Percentiles rank a stretch among this genome's conserved stretches.
Evolutionary conservation across 2,113 vertebrate species (phyloP).

Genomic region (Desmodus rotundus): DNA sequence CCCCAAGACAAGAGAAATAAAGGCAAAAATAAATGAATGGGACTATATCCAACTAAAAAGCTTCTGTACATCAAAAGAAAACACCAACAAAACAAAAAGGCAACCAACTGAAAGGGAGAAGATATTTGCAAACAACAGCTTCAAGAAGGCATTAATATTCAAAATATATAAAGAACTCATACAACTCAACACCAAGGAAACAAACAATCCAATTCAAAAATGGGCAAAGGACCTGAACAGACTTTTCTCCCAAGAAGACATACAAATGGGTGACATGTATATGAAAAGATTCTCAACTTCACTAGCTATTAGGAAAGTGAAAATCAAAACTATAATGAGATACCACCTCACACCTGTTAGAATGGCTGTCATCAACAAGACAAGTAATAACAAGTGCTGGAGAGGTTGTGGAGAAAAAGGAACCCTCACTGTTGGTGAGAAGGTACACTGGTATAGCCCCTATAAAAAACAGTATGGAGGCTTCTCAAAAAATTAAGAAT

Average conservation of each 20-base stretch:
- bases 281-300: not conserved
- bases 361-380: not conserved
- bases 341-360: not conserved
- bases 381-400: not conserved
- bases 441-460: not conserved
- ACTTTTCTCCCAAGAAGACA: not conserved
- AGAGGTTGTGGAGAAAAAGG: not conserved
- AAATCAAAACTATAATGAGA: not conserved
- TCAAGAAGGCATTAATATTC: not conserved
- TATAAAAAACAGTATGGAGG: too few species aligned
- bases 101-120: not conserved
- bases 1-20: not conserved
- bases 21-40: not conserved
- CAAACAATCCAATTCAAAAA: not conserved
- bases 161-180: too few species aligned
- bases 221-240: not conserved
- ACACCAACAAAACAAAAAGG: not conserved
- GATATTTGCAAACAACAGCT: not conserved
- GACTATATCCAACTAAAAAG: not conserved
- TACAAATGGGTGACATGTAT: not conserved
- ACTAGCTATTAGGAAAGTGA: not conserved
- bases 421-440: not conserved
- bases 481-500: not conserved
- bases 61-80: not conserved
- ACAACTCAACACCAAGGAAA: not conserved